Evolutionary conservation across 2,888 invertebrate genomes (phyloP).

Genomic region (Leptopilina drosophilae): DNA sequence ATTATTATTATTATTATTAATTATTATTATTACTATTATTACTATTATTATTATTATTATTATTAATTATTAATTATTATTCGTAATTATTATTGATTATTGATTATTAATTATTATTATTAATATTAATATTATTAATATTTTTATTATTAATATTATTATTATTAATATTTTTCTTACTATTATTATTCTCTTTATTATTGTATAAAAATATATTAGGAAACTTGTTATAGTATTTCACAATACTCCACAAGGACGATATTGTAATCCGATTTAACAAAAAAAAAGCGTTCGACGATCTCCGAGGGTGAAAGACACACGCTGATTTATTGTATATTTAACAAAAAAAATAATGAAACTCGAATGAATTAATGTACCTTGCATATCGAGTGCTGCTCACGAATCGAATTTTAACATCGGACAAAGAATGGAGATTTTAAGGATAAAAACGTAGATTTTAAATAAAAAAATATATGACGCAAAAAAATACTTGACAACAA

Average conservation of each 20-base stretch:
- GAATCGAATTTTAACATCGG: constrained; percentile 25
- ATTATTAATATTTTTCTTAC: constrained; percentile 22
- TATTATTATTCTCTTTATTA: constrained; percentile 49
- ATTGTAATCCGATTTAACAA: constrained; percentile 42
- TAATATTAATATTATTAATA: constrained; percentile 30
- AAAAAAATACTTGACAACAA: constrained; percentile 1
- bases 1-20: no score
- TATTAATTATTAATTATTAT: constrained; percentile 43
- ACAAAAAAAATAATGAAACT: constrained; percentile 10
- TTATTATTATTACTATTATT: constrained; percentile 14
- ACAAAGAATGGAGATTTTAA: constrained; percentile 22
- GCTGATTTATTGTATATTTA: constrained; percentile 15
- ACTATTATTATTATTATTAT: constrained; percentile 40
- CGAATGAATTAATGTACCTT: constrained; percentile 32
- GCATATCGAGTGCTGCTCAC: constrained; percentile 39
- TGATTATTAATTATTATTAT: constrained; percentile 21
- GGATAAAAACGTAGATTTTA: neutral
- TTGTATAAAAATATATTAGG: constrained; percentile 54
- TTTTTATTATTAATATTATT: constrained; percentile 23
- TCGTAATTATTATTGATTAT: neutral
- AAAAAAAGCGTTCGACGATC: constrained; percentile 39
- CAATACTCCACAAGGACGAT: constrained; percentile 62
- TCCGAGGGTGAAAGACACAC: constrained; percentile 35
- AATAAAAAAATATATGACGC: neutral
- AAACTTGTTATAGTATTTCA: constrained; percentile 62